Percentiles rank a stretch among this genome's conserved stretches.
Evolutionary conservation across 2,888 invertebrate species (phyloP).

Genomic region (Drosophila quinaria): DNA sequence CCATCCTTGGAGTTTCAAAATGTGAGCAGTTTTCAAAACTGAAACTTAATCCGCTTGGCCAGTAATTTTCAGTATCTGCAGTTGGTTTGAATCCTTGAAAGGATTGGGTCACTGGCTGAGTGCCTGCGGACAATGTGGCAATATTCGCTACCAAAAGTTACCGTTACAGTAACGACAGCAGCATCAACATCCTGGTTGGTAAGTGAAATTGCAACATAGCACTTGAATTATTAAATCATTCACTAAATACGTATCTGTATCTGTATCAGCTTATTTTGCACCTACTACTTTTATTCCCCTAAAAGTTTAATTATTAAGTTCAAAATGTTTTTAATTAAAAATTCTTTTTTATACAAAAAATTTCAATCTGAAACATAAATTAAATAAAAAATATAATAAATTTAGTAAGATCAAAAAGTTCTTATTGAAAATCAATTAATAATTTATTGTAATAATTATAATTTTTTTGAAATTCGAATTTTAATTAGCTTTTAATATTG

Average conservation of each 20-base stretch:
- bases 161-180: no score
- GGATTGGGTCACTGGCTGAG: not conserved
- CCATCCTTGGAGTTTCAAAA: not conserved
- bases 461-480: no score
- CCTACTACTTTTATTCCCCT: no score
- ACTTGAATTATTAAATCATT: not conserved
- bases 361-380: no score
- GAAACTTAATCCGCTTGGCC: constrained; percentile 39
- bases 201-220: not conserved
- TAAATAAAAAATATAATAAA: no score
- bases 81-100: not conserved
- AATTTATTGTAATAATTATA: no score
- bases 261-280: not conserved
- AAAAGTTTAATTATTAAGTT: no score
- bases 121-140: constrained; percentile 29
- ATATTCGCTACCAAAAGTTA: not conserved
- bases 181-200: not conserved
- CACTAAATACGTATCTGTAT: not conserved
- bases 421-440: no score
- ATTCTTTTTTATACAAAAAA: no score
- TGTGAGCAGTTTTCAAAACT: constrained; percentile 6
- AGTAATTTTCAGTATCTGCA: constrained; percentile 13
- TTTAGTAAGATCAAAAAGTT: no score
- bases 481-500: no score
- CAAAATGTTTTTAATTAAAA: no score